Conservation (phyloP, 2,888 invertebrate genomes). For the Rapana venosa region DNA sequence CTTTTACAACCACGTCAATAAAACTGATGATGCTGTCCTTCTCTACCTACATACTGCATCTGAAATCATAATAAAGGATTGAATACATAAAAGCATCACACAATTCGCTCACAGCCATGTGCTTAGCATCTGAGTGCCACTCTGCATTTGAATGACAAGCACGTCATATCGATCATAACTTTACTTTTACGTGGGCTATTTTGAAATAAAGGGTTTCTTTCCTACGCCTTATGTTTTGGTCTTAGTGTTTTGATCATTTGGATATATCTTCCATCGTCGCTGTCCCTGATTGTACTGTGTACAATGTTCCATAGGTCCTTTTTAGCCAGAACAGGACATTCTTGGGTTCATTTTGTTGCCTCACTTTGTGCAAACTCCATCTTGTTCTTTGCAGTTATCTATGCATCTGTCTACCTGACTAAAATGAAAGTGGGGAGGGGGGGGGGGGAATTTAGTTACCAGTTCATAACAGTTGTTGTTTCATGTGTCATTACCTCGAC, state of each 20-base stretch:
- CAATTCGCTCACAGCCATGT: too few relatives aligned
- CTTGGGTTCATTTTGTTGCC: constrained; percentile 4
- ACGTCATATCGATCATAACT: too few relatives aligned
- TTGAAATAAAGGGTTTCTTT: neutral
- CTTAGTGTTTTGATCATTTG: too few relatives aligned
- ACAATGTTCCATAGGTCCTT: constrained; percentile 16
- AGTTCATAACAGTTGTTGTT: neutral
- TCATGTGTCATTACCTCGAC: constrained; percentile 5
- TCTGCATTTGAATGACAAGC: too few relatives aligned
- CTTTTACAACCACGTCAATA: too few relatives aligned
- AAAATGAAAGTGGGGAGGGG: neutral
- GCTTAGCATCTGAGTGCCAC: too few relatives aligned
- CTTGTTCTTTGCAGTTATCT: constrained; percentile 1
- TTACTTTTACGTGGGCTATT: too few relatives aligned
- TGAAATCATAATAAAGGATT: too few relatives aligned
- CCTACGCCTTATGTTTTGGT: neutral
- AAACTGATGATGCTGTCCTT: too few relatives aligned
- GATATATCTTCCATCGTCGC: too few relatives aligned
- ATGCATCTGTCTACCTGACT: constrained; percentile 22
- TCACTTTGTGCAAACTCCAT: constrained; percentile 6
- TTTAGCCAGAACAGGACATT: constrained; percentile 26
- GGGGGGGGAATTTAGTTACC: neutral
- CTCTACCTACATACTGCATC: too few relatives aligned
- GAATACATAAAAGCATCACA: too few relatives aligned
- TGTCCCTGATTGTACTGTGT: neutral